Percentiles rank a stretch among this genome's conserved stretches.
phyloP scores from a whole-genome alignment of 2,797 vertebrate genomes.

The Enteromius trimaculatus region DNA sequence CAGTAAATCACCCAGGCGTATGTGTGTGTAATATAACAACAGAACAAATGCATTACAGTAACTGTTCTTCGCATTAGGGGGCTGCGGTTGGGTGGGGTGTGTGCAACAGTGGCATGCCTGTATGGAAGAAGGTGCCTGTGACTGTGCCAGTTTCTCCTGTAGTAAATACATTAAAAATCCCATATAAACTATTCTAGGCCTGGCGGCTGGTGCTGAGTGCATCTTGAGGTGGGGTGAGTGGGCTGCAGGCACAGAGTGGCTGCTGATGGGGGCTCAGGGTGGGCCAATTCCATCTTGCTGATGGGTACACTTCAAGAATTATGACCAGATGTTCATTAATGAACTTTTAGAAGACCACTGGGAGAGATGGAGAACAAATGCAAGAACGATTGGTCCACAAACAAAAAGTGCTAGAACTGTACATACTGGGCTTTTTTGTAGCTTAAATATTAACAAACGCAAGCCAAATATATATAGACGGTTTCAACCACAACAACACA shows the following conservation, averaged over 20 bases:
- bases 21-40: conserved; percentile 47
- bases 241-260: conserved; percentile 49
- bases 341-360: conserved; percentile 63
- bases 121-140: conserved; percentile 43
- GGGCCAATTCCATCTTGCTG: conserved; percentile 73
- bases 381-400: conserved; percentile 30
- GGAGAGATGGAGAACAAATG: conserved; percentile 48
- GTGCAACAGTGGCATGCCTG: conserved; percentile 39
- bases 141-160: conserved; percentile 68
- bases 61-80: conserved; percentile 61
- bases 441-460: background rate
- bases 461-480: background rate
- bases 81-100: conserved; percentile 26
- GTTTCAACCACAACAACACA: too few species aligned
- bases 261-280: conserved; percentile 45
- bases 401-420: conserved; percentile 14
- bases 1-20: conserved; percentile 70
- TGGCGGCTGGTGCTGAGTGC: conserved; percentile 59
- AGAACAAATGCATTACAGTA: conserved; percentile 62
- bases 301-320: conserved; percentile 73
- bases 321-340: conserved; percentile 77
- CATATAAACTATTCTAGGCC: conserved; percentile 79
- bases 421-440: background rate
- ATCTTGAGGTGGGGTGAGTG: conserved; percentile 56
- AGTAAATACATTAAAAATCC: conserved; percentile 75